phyloP scores from a whole-genome alignment of 2,113 vertebrate genomes.

The Platanista minor region DNA sequence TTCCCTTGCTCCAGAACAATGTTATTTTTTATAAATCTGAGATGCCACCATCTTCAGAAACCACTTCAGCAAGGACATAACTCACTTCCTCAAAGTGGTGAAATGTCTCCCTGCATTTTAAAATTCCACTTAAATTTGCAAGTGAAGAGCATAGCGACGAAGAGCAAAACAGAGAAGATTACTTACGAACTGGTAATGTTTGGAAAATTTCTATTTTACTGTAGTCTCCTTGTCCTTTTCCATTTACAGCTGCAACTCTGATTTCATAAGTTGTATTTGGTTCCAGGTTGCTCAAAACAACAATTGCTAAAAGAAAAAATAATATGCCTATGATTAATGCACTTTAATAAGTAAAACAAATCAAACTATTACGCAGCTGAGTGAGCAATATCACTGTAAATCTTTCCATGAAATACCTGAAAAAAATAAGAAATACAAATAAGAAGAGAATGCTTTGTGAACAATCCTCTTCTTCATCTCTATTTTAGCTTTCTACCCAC shows the following conservation, averaged over 20 bases:
- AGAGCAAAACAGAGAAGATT: not conserved
- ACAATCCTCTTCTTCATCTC: not conserved
- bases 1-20: not conserved
- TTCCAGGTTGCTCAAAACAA: slow-evolving; percentile 92
- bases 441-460: not conserved
- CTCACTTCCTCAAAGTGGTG: not conserved
- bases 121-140: slow-evolving; percentile 15
- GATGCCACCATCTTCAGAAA: not conserved
- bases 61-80: not conserved
- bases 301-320: slow-evolving; percentile 83
- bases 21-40: not conserved
- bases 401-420: not conserved
- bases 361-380: not conserved
- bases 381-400: not conserved
- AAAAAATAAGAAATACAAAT: not conserved
- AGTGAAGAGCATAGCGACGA: not conserved
- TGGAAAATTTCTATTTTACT: slow-evolving; percentile 96
- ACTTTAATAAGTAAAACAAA: not conserved
- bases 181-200: slow-evolving; percentile 97
- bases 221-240: slow-evolving; percentile 97
- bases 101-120: not conserved
- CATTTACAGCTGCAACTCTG: slow-evolving; percentile 95
- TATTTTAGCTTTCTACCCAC: not conserved
- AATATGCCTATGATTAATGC: not conserved
- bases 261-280: slow-evolving; percentile 98